Percentiles rank a stretch among this genome's conserved stretches.
Conservation (phyloP, 2,888 invertebrate genomes). For the Monopis laevigella region DNA sequence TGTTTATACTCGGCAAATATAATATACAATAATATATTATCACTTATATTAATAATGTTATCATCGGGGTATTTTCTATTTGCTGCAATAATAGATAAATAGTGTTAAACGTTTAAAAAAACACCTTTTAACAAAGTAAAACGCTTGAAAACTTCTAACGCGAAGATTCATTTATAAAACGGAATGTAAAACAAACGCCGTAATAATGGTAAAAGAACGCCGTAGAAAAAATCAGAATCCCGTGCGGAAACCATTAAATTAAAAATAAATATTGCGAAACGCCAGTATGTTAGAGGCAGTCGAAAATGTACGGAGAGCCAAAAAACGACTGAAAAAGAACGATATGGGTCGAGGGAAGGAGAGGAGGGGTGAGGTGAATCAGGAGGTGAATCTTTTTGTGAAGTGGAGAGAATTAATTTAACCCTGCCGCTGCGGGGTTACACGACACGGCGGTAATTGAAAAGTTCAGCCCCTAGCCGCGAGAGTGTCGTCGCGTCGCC, state of each 20-base stretch:
- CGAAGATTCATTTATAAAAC: too few relatives aligned
- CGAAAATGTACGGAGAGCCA: slow-evolving; percentile 41
- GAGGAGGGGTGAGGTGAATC: slow-evolving; percentile 3
- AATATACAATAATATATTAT: too few relatives aligned
- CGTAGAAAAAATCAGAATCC: slow-evolving; percentile 46
- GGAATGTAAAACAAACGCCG: too few relatives aligned
- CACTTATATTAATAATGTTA: too few relatives aligned
- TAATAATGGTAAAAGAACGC: slow-evolving; percentile 44
- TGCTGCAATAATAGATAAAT: too few relatives aligned
- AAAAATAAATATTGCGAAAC: slow-evolving; percentile 66
- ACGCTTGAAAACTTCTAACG: too few relatives aligned
- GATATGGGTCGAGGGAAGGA: neutral
- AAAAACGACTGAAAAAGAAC: slow-evolving; percentile 25
- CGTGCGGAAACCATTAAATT: slow-evolving; percentile 58
- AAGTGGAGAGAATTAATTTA: slow-evolving; percentile 68
- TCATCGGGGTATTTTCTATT: too few relatives aligned
- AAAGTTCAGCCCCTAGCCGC: slow-evolving; percentile 64
- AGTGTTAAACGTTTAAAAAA: too few relatives aligned
- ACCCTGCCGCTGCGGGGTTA: slow-evolving; percentile 64
- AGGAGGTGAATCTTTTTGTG: slow-evolving; percentile 62
- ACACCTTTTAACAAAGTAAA: too few relatives aligned
- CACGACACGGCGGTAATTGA: slow-evolving; percentile 66
- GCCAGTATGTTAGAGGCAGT: slow-evolving; percentile 60
- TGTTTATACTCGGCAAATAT: too few relatives aligned
- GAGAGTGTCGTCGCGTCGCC: slow-evolving; percentile 28